Evolutionary conservation across 2,113 vertebrate species (phyloP).

Genomic region (Phasianus colchicus): DNA sequence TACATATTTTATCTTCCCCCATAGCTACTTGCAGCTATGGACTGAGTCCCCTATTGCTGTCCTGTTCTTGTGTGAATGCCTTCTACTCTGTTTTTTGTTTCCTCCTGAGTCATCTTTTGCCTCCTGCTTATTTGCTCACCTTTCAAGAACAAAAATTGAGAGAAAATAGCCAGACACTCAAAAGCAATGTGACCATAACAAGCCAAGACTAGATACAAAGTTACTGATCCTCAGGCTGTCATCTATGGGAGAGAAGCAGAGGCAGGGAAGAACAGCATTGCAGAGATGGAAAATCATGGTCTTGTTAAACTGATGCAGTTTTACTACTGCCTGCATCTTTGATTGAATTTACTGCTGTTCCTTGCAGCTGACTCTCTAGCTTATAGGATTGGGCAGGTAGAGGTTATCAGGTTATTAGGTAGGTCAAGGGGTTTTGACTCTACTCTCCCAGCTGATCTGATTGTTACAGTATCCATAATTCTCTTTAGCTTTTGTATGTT

Average conservation of each 20-base stretch:
- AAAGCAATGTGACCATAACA: background rate
- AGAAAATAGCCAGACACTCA: background rate
- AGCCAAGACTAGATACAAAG: background rate
- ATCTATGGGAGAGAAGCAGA: background rate
- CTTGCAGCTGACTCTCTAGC: background rate
- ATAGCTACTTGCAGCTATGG: background rate
- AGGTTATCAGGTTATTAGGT: background rate
- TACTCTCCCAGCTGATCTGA: background rate
- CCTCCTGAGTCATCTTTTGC: background rate
- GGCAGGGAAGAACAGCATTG: background rate
- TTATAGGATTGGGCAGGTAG: background rate
- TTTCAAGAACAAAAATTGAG: conserved; percentile 26
- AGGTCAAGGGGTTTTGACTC: background rate
- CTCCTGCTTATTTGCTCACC: background rate
- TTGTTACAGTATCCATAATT: background rate
- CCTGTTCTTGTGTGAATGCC: background rate
- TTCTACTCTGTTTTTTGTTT: background rate
- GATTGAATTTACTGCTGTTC: background rate
- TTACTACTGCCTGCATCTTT: background rate
- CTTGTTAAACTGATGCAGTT: background rate
- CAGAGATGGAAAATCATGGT: background rate
- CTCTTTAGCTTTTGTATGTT: background rate
- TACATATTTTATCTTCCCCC: no score
- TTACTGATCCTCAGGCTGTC: background rate
- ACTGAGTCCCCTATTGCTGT: background rate